phyloP scores from a whole-genome alignment of 1,140 invertebrate species.

The Drosophila quadrilineata region DNA sequence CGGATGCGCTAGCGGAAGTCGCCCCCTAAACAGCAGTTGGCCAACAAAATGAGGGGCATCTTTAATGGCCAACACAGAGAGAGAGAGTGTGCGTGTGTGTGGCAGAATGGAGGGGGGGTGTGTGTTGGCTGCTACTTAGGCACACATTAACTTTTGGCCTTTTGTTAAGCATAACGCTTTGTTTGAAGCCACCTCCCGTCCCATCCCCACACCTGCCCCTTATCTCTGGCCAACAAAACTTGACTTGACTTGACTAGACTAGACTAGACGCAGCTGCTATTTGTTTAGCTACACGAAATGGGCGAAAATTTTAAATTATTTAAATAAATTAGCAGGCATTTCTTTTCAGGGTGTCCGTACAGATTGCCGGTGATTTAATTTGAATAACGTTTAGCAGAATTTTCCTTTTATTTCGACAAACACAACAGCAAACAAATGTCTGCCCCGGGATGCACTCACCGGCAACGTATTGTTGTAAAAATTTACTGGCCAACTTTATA shows the following conservation, averaged over 20 bases:
- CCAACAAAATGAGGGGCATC: conserved; percentile 40
- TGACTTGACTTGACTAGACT: no score
- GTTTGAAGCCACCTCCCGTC: conserved; percentile 44
- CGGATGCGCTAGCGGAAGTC: conserved; percentile 44
- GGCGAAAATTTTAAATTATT: conserved; percentile 62
- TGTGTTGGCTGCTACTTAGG: conserved; percentile 57
- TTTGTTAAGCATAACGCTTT: conserved; percentile 65
- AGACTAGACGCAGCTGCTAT: conserved; percentile 67
- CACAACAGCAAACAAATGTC: conserved; percentile 1
- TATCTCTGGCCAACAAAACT: conserved; percentile 53
- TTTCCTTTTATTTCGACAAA: conserved; percentile 26
- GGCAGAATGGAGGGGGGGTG: conserved; percentile 5
- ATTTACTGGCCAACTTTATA: conserved; percentile 68
- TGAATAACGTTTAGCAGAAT: conserved; percentile 65
- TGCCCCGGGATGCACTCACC: conserved; percentile 45
- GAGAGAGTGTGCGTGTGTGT: conserved; percentile 2
- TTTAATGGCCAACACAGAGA: conserved; percentile 50
- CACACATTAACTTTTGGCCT: conserved; percentile 77
- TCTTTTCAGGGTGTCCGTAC: conserved; percentile 25
- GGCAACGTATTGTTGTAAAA: conserved; percentile 63
- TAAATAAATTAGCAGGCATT: conserved; percentile 72
- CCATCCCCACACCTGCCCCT: conserved; percentile 9
- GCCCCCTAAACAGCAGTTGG: conserved; percentile 21
- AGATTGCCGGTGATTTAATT: conserved; percentile 70
- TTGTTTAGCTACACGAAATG: conserved; percentile 6